Base-by-base conservation (phyloP, 2,113 vertebrate species). In the Cardinalis cardinalis region DNA sequence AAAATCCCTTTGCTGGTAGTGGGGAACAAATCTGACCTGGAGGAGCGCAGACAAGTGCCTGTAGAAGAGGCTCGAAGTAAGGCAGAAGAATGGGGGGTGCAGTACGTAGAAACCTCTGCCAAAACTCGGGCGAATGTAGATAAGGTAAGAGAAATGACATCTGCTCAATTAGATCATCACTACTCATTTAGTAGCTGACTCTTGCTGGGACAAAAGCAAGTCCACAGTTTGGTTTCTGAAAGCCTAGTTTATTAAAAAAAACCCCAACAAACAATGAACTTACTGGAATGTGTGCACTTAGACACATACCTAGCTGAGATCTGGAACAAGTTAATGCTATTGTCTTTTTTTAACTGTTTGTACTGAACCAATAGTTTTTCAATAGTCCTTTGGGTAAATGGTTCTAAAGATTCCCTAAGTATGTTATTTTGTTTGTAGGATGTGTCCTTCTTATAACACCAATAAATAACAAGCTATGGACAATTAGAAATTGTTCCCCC, bases 51-150 rank as follows among this genome's bases (percentile, higher is more conserved):
- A 91, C 98, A 99, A 97, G 98, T 99, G 36, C 97, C 98, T 12
- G 95, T 98, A 2, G 98, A 99, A 40, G 98, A 99, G 60, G 99
- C 98, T 21, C 94, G 98, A 58, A 96, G 91, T 38, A 98, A 98
- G 89, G 98, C 98, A 0, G 96, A 97, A 7, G 98, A 99, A 84
- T 99, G 99, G 99, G 98, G 98, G 0, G 98, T 99, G n/a, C 99
- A 98, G 97, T 99, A 99, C 0, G 99, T 99, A 95, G 99, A 99
- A 97, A 99, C 99, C 0, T 99, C 99, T 1, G 99, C 99, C 46
- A 99, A 99, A 97, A 99, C 99, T 0, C 98, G 99, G 60, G 99
- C 99, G 12, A 99, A 99, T 40, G 99, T 99, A 83, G 99, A 99
- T 97, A 99, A 99, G 98, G 99, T 99, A 92, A 92, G 94, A 29